These are phyloP conservation scores for Pteropus rufus DNA, from an alignment of 2,797 vertebrate genomes.

Conservation along the genomic window DNA sequence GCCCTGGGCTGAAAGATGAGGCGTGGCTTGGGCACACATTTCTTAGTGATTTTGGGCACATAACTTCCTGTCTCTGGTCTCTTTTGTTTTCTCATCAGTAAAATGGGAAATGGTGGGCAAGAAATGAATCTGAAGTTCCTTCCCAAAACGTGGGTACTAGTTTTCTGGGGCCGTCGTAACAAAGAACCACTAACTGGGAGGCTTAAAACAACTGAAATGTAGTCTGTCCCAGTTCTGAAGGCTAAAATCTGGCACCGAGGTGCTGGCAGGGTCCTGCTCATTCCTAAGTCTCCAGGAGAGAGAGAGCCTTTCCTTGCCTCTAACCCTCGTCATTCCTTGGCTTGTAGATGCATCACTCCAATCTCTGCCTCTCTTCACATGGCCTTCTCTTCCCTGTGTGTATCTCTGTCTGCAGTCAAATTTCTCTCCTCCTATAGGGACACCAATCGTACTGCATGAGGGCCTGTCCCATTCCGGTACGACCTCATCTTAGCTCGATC, in stretches of 20 bases:
- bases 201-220: background rate
- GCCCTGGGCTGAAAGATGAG: background rate
- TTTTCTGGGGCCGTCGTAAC: background rate
- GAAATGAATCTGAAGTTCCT: background rate
- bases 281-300: too few relatives aligned
- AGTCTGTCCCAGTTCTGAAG: background rate
- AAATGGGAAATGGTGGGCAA: background rate
- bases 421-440: background rate
- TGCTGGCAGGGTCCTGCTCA: too few relatives aligned
- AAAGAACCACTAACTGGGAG: accelerated
- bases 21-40: background rate
- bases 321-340: background rate
- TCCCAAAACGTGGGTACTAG: background rate
- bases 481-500: background rate
- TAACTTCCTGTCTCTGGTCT: background rate
- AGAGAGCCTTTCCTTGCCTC: background rate
- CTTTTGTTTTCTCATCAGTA: background rate
- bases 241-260: background rate
- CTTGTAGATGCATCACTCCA: accelerated
- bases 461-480: background rate
- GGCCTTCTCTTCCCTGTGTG: too few relatives aligned
- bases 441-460: accelerated
- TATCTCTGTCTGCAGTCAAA: background rate
- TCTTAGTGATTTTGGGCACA: background rate
- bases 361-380: background rate